Evolutionary conservation across 1,140 invertebrate species (phyloP).

Genomic region (Procambarus virginalis): DNA sequence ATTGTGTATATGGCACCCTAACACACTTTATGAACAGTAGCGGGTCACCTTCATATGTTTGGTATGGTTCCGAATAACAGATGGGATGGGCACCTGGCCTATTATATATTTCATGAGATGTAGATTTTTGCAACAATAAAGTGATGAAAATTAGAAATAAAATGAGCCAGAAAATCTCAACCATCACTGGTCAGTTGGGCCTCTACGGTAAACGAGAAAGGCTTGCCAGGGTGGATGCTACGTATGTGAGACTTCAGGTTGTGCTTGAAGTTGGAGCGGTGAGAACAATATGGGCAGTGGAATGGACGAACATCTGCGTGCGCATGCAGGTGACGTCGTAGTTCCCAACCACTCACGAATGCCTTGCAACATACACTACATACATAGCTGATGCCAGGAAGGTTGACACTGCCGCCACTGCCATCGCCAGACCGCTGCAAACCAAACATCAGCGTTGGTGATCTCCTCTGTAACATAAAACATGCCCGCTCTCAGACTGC

Average conservation of each 20-base stretch:
- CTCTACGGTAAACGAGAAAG: constrained; percentile 63
- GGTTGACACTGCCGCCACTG: constrained; percentile 6
- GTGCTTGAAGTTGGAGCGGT: constrained; percentile 70
- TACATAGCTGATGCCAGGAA: constrained; percentile 18
- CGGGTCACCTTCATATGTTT: too few species aligned
- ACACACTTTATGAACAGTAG: too few species aligned
- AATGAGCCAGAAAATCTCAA: neutral
- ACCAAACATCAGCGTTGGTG: constrained; percentile 43
- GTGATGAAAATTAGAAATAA: neutral
- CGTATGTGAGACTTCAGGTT: constrained; percentile 69
- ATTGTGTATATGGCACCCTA: too few species aligned
- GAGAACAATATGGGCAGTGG: constrained; percentile 76
- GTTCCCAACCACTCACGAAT: constrained; percentile 68
- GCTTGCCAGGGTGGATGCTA: constrained; percentile 64
- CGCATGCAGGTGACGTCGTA: constrained; percentile 72
- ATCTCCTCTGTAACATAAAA: constrained; percentile 63
- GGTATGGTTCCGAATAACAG: too few species aligned
- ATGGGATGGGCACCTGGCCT: too few species aligned
- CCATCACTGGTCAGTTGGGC: constrained; percentile 7
- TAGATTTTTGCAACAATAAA: neutral
- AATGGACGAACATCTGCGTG: constrained; percentile 77
- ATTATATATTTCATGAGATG: neutral
- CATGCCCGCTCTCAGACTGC: constrained; percentile 44
- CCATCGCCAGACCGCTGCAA: constrained; percentile 21
- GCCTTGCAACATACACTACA: constrained; percentile 64